phyloP scores from a whole-genome alignment of 2,113 vertebrate species.

The Nyctibius bracteatus region DNA sequence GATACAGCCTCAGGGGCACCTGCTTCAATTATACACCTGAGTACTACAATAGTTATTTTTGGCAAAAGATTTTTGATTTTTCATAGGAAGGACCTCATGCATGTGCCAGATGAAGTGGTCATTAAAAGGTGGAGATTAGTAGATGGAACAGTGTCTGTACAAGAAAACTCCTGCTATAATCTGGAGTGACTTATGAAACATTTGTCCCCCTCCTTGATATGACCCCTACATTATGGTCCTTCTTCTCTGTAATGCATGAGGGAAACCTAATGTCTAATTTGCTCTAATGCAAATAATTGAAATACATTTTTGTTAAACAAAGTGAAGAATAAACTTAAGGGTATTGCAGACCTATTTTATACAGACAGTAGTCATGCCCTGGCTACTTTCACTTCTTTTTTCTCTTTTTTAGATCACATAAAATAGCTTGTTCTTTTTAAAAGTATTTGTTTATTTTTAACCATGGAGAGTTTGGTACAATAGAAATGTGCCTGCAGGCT shows the following conservation, averaged over 20 bases:
- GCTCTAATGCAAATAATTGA: not conserved
- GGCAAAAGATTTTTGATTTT: not conserved
- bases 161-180: not conserved
- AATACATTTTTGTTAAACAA: not conserved
- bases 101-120: not conserved
- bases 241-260: not conserved
- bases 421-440: not conserved
- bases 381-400: not conserved
- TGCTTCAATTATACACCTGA: not conserved
- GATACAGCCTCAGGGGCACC: not conserved
- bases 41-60: not conserved
- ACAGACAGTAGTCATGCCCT: not conserved
- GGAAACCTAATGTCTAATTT: not conserved
- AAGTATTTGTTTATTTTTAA: constrained; percentile 5
- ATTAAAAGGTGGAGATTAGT: not conserved
- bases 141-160: not conserved
- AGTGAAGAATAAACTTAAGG: not conserved
- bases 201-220: not conserved
- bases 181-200: not conserved
- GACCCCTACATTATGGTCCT: not conserved
- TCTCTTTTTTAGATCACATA: not conserved
- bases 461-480: not conserved
- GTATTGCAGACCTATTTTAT: not conserved
- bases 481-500: not conserved
- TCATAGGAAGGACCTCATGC: not conserved